Evolutionary conservation across 2,797 vertebrate species (phyloP).

Genomic region (Enteromius argenteus): DNA sequence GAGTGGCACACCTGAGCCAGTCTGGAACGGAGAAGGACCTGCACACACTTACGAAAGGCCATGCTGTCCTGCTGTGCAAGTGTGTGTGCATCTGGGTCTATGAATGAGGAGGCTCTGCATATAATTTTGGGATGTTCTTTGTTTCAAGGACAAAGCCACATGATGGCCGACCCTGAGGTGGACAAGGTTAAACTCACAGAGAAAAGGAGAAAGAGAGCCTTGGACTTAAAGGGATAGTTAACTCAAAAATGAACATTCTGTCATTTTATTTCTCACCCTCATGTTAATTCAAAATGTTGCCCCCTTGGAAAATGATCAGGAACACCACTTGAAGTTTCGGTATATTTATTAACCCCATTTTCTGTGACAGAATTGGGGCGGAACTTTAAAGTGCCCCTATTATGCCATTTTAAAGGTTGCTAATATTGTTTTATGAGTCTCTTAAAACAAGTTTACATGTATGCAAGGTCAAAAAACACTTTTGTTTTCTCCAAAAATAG

Average conservation of each 20-base stretch:
- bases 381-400: no score
- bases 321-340: no score
- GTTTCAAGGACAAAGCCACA: background rate
- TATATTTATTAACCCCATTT: no score
- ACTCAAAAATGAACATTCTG: background rate
- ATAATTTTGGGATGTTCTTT: background rate
- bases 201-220: constrained; percentile 21
- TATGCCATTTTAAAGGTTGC: no score
- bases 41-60: constrained; percentile 30
- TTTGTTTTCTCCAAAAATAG: no score
- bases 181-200: constrained; percentile 49
- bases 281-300: no score
- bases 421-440: no score
- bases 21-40: background rate
- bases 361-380: no score
- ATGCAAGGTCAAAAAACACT: no score
- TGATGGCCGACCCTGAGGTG: background rate
- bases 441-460: no score
- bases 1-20: background rate
- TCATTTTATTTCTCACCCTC: background rate
- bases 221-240: constrained; percentile 3
- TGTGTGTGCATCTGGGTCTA: background rate
- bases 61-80: constrained; percentile 27
- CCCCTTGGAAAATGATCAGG: no score
- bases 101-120: background rate